Percentiles rank a stretch among this genome's conserved stretches.
Conservation (phyloP, 2,797 vertebrate species). For the Chloroceryle inda region DNA sequence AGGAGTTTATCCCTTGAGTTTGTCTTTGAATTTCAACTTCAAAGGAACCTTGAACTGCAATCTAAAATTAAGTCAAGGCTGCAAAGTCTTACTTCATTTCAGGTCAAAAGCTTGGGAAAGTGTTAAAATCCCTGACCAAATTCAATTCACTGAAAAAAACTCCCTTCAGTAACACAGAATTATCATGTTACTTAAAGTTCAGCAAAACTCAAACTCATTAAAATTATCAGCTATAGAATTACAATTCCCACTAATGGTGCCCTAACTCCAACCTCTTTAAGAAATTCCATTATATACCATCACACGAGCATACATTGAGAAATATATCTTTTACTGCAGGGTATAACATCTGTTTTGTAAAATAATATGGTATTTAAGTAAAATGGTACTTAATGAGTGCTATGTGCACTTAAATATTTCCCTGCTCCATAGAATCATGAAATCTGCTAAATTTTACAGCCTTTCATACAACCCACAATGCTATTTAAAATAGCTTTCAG, state of each 20-base stretch:
- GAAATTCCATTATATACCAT: neutral
- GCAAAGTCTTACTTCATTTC: conserved; percentile 4
- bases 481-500: neutral
- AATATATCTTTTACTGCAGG: neutral
- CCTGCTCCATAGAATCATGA: neutral
- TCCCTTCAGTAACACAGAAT: neutral
- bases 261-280: neutral
- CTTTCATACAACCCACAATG: neutral
- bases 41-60: neutral
- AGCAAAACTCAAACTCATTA: neutral
- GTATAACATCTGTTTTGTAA: neutral
- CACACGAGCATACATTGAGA: neutral
- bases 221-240: neutral
- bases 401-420: neutral
- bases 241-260: neutral
- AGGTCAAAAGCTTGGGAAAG: conserved; percentile 2
- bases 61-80: conserved; percentile 9
- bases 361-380: neutral
- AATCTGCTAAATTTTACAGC: neutral
- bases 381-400: neutral
- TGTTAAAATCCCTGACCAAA: neutral
- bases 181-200: neutral
- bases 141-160: neutral
- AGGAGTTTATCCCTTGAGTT: neutral
- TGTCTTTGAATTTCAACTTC: conserved; percentile 41